A percentile compares a stretch with the other conserved stretches of the same genome.
These are phyloP conservation scores for Crypturellus tataupa DNA, from an alignment of 2,797 vertebrate species.

Conservation along the genomic window DNA sequence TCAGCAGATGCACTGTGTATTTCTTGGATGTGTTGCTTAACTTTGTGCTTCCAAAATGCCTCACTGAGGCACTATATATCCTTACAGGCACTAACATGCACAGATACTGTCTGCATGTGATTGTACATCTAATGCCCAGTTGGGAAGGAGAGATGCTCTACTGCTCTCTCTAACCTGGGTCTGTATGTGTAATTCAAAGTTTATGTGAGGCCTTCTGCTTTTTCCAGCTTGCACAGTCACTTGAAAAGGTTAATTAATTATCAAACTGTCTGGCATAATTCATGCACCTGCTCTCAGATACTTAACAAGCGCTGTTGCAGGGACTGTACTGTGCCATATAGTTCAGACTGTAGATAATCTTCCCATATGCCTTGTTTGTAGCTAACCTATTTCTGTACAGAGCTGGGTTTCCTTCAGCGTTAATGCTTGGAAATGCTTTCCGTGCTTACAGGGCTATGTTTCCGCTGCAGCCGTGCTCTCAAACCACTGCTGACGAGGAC, in stretches of 20 bases:
- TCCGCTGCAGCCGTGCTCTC: neutral
- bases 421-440: neutral
- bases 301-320: neutral
- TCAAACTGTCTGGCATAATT: neutral
- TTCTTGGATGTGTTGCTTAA: neutral
- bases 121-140: neutral
- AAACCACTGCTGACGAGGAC: neutral
- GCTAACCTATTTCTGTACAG: neutral
- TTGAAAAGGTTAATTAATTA: constrained; percentile 13
- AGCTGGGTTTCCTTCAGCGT: neutral
- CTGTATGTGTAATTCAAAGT: neutral
- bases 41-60: neutral
- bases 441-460: neutral
- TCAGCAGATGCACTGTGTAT: neutral
- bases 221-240: neutral
- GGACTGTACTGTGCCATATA: neutral
- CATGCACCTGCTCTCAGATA: neutral
- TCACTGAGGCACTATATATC: neutral
- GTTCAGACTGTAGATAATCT: neutral
- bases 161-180: neutral
- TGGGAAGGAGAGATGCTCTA: neutral
- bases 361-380: neutral
- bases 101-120: neutral
- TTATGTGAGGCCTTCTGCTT: neutral
- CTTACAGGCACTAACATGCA: neutral